These are phyloP conservation scores for Himalopsyche anomala DNA, from an alignment of 2,888 invertebrate genomes.

Conservation along the genomic window DNA sequence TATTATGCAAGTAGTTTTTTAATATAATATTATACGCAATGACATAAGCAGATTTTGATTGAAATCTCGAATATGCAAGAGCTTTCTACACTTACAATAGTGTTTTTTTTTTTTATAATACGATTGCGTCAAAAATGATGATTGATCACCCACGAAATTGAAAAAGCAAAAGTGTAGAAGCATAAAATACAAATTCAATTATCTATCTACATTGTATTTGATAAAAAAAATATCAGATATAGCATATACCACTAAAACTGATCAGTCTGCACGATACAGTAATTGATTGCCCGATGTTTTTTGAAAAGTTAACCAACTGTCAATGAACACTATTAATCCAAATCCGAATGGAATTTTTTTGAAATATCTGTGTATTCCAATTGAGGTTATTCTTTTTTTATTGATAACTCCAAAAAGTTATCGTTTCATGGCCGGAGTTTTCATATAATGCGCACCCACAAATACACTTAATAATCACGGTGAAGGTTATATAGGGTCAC, in stretches of 20 bases:
- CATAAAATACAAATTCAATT: no score
- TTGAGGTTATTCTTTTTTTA: slow-evolving; percentile 5
- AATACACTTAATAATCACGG: slow-evolving; percentile 20
- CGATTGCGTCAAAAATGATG: slow-evolving; percentile 2
- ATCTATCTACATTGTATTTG: slow-evolving; percentile 19
- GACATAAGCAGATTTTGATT: no score
- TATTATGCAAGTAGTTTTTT: no score
- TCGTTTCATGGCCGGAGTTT: slow-evolving; percentile 34
- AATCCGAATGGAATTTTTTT: slow-evolving; percentile 13
- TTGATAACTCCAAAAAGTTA: not conserved
- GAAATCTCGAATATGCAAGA: no score
- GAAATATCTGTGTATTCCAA: not conserved
- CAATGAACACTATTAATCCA: slow-evolving; percentile 14
- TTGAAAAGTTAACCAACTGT: slow-evolving; percentile 22
- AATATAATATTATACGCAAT: no score
- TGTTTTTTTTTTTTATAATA: no score
- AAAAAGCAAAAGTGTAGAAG: no score
- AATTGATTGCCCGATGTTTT: slow-evolving; percentile 9
- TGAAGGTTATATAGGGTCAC: slow-evolving; percentile 36
- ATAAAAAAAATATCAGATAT: slow-evolving; percentile 29
- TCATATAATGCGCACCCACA: slow-evolving; percentile 19
- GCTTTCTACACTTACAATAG: no score
- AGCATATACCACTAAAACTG: not conserved
- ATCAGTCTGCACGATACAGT: slow-evolving; percentile 14
- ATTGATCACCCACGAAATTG: slow-evolving; percentile 8